Evolutionary conservation across 2,888 invertebrate species (phyloP), one percentile per base, ranked within the genome.

Genomic region (Drosophila fulvimacula): DNA sequence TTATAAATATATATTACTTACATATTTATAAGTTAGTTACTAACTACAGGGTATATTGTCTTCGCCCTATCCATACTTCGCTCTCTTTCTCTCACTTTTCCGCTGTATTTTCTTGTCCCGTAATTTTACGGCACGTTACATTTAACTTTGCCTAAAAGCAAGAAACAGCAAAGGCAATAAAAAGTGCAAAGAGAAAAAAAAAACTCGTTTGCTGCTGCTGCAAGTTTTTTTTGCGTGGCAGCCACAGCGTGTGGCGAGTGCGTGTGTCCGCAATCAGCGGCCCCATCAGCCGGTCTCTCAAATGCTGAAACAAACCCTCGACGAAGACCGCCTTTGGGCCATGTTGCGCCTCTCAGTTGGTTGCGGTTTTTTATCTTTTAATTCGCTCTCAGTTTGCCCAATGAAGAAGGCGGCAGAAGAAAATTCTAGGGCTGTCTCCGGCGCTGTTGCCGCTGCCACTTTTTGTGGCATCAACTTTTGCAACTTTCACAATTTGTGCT

Each of bases 401-500:
- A 42, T 68, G 51, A 55, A 56, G 34, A 21, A 21, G 51, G 61
- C 69, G 42, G 49, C 39, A 41, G 17, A 48, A 24, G 48, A 73
- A 73, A 73, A 58, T 73, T 69, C 73, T 77, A 76, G 69, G 73
- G 69, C 62, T 69, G 65, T 34, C 46, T 34, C 42, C 60, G 34
- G n/a, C 13, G 24, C 39, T 57, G 32, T 11, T 38, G 52, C 30
- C 21, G 60, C 24, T 52, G 52, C 57, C 39, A 46, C 57, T 39
- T 46, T 41, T 57, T 71, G 68, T 53, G 69, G 73, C 73, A 73
- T 48, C 68, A 66, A 83, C 87, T 82, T 86, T 80, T 76, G 49
- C 68, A 86, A 86, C 87, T 82, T 86, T 86, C 79, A 79, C 87
- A 83, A 81, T 79, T 72, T 81, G 69, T 69, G 68, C 73, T 83